Evolutionary conservation across 2,113 vertebrate species (phyloP).

Genomic region (Corythornis cristatus): DNA sequence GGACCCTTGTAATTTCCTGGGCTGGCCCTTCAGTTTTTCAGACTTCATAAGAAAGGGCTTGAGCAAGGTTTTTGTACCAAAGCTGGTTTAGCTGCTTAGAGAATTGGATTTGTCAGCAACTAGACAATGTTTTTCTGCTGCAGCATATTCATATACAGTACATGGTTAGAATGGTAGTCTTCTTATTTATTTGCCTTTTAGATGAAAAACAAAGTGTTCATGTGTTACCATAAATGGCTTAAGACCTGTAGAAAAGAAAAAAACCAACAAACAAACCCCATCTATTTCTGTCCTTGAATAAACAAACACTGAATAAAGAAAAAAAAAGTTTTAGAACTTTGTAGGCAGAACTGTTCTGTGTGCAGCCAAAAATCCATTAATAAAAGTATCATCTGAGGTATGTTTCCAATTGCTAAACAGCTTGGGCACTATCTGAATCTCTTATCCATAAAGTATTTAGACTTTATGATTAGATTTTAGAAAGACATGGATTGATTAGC

Average conservation of each 20-base stretch:
- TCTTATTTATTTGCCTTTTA: neutral
- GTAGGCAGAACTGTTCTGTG: neutral
- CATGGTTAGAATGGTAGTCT: neutral
- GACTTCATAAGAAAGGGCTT: neutral
- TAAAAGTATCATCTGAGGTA: conserved; percentile 27
- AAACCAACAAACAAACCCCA: too few relatives aligned
- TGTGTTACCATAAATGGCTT: neutral
- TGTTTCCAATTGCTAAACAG: conserved; percentile 38
- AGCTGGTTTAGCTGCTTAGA: neutral
- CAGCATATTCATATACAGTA: neutral
- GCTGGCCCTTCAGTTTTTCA: neutral
- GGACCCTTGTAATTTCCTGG: neutral
- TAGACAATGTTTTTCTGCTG: neutral
- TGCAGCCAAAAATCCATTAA: conserved; percentile 37
- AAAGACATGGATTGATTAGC: conserved; percentile 60
- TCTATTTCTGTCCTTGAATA: neutral
- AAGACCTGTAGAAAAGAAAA: neutral
- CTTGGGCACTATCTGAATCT: conserved; percentile 36
- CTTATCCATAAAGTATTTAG: conserved; percentile 55
- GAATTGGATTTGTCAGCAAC: neutral
- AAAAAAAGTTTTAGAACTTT: neutral
- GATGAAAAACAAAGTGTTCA: neutral
- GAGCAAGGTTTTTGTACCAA: neutral
- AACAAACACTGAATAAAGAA: neutral
- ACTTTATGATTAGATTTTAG: conserved; percentile 57